These are phyloP conservation scores for Cossypha niveicapilla DNA, from an alignment of 2,797 vertebrate species.

Conservation along the genomic window DNA sequence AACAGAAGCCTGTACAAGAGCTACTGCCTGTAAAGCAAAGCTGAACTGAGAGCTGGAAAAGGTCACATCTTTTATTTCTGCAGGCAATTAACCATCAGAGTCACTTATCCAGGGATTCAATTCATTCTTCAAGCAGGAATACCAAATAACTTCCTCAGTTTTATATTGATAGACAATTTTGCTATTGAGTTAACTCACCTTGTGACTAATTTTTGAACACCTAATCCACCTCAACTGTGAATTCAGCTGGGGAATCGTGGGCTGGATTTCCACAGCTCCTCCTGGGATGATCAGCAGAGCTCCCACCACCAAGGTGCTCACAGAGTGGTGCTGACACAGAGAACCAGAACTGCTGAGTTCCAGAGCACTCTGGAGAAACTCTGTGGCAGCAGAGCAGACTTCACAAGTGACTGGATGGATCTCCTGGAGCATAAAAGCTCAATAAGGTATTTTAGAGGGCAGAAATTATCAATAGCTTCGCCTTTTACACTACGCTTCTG, in stretches of 20 bases:
- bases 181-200: not conserved
- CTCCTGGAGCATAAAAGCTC: not conserved
- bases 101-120: not conserved
- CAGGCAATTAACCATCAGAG: not conserved
- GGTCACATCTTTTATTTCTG: not conserved
- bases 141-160: not conserved
- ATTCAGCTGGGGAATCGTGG: accelerated
- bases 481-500: not conserved
- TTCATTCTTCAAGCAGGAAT: not conserved
- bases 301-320: accelerated
- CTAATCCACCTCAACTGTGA: not conserved
- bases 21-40: not conserved
- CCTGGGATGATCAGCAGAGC: not conserved
- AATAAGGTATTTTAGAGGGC: not conserved
- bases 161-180: not conserved
- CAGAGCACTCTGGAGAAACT: not conserved
- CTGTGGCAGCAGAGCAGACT: not conserved
- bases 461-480: not conserved
- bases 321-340: not conserved
- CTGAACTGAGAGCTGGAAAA: not conserved
- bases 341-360: not conserved
- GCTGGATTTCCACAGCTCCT: not conserved
- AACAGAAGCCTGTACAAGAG: not conserved
- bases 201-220: not conserved
- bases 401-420: accelerated